Percentiles rank a stretch among this genome's conserved stretches.
These are phyloP conservation scores for Ferdinandea cuprea DNA, from an alignment of 2,888 invertebrate genomes.

Conservation along the genomic window DNA sequence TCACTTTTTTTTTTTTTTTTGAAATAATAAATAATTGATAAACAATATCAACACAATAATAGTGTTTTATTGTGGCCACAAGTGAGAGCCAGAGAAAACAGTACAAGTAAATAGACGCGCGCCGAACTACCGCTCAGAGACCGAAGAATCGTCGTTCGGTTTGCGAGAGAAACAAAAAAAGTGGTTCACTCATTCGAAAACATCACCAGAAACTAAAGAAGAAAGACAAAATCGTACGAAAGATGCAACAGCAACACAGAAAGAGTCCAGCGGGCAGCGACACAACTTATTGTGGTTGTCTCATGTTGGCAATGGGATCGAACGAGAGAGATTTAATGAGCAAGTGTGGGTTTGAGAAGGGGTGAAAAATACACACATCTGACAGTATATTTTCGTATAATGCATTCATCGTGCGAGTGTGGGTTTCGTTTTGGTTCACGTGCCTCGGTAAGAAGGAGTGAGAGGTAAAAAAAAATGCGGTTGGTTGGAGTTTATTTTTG, in stretches of 20 bases:
- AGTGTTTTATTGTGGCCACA: neutral
- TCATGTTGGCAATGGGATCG: neutral
- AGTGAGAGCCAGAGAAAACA: constrained; percentile 12
- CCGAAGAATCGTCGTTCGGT: neutral
- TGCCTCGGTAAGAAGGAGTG: neutral
- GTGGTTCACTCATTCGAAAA: constrained; percentile 47
- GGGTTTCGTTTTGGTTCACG: neutral
- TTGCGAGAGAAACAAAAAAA: constrained; percentile 34
- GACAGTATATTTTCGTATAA: constrained; percentile 22
- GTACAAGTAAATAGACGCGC: constrained; percentile 27
- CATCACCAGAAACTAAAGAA: constrained; percentile 53
- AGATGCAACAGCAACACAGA: constrained; percentile 47
- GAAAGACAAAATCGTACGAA: constrained; percentile 26
- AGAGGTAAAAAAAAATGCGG: neutral
- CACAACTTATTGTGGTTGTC: neutral
- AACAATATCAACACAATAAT: neutral
- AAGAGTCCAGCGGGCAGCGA: constrained; percentile 24
- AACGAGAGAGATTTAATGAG: constrained; percentile 10
- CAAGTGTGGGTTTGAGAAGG: constrained; percentile 3
- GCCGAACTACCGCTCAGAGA: constrained; percentile 38
- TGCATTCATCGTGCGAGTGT: neutral
- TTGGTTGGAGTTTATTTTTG: constrained; percentile 33
- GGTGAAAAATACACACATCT: constrained; percentile 14
- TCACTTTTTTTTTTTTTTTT: neutral
- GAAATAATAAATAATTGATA: constrained; percentile 2